These are phyloP conservation scores for Plemyria rubiginata DNA, from an alignment of 2,888 invertebrate genomes.

Conservation along the genomic window DNA sequence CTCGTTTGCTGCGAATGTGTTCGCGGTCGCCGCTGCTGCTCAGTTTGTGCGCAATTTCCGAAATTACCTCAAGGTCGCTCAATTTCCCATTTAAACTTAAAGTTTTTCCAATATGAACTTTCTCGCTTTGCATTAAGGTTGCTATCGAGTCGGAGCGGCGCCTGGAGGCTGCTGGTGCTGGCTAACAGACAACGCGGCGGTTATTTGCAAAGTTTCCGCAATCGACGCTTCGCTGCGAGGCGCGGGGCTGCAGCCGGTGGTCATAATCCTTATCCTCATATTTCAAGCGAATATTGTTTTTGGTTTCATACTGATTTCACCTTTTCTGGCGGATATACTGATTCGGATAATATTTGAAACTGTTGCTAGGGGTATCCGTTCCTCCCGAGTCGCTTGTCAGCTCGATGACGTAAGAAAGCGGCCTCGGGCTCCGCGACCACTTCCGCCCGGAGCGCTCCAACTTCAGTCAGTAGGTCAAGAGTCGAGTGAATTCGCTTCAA, in stretches of 20 bases:
- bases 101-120: conserved; percentile 43
- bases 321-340: too few relatives aligned
- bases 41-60: conserved; percentile 48
- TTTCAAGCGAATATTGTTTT: neutral
- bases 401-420: neutral
- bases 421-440: neutral
- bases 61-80: conserved; percentile 47
- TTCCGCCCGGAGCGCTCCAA: conserved; percentile 1
- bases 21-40: conserved; percentile 9
- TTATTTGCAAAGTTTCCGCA: conserved; percentile 61
- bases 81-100: conserved; percentile 45
- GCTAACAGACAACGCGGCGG: conserved; percentile 61
- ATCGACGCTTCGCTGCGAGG: conserved; percentile 37
- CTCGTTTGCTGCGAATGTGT: conserved; percentile 1
- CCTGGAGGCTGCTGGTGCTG: conserved; percentile 13
- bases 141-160: conserved; percentile 26
- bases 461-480: conserved; percentile 31
- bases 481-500: conserved; percentile 30
- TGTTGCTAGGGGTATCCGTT: neutral
- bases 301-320: too few relatives aligned
- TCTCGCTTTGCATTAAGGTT: conserved; percentile 31
- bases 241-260: neutral
- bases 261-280: neutral
- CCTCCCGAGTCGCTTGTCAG: neutral
- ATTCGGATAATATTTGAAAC: neutral